Evolutionary conservation across 2,888 invertebrate genomes (phyloP), one percentile per base, ranked within the genome.

Genomic region (Acrobasis consociella): DNA sequence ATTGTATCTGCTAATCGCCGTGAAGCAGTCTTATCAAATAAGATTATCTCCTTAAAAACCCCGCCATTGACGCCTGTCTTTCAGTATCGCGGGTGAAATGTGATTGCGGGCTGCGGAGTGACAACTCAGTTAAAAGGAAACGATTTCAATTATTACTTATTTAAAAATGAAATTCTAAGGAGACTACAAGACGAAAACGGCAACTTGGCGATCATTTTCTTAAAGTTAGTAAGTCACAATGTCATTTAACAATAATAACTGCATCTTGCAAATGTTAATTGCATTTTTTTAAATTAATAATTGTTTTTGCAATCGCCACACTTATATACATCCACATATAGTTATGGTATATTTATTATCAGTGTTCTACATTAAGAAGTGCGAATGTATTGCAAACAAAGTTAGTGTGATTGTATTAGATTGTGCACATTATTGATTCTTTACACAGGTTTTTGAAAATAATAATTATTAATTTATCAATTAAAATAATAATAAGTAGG

Each of bases 41-140:
- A 84, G 89, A 91, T 89, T 87, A 89, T 88, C 88, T 83, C 78
- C 79, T 87, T 91, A 88, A 86, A 88, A 91, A 86, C 85, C 82
- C 78, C 75, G 78, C 72, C 80, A 73, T 80, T 85, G 80, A 79
- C 85, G 86, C 82, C 74, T 80, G 79, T 75, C 75, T 83, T 85
- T 83, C 88, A 91, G 89, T 91, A 75, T 75, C 70, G 79, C 75
- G 71, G 76, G 73, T 77, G 80, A 77, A 76, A 79, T 77, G 73
- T 75, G 73, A 74, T 76, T 72, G 76, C 71, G 68, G 72, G 75
- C 75, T 75, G 72, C 71, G 69, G 72, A 75, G 76, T 75, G 72
- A 62, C 68, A 69, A 61, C 72, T 66, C 62, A 64, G 55, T 62
- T 52, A 58, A 13, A n/a, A 46, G 13, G 3, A 67, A 66, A 51